Evolutionary conservation across 1,140 invertebrate species (phyloP), one percentile per base, ranked within the genome.

Genomic region (Probaryconus sp.): DNA sequence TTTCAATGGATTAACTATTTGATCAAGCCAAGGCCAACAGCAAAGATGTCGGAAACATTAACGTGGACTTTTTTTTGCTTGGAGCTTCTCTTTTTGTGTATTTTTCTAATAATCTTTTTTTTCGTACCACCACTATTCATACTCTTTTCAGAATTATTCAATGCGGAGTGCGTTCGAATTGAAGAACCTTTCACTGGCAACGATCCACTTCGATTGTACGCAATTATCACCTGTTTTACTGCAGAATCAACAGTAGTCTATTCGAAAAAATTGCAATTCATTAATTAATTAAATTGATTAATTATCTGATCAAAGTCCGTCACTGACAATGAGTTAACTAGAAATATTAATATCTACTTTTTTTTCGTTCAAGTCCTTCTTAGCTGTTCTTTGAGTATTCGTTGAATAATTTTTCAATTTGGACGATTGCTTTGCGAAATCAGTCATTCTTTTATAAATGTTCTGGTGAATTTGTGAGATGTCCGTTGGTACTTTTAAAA

Each of bases 101-200:
- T 61, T 40, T 67, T 65, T 6, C 53, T n/a, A n/a, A 55, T 35
- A 11, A 64, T 70, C 31, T 70, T 71, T 28, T 51, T 71, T 31
- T 38, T 63, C n/a, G n/a, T n/a, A 40, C 9, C 2, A 33, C 1
- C 3, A 5, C 31, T n/a, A 13, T 37, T 10, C 55, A 17, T n/a
- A 48, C 4, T 50, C 31, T 31, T 71, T 0, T 63, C 58, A 7
- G 11, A n/a, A n/a, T n/a, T 6, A 1, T 28, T 21, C 40, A 48
- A 13, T 6, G 65, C 30, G 10, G 65, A 53, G 0, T 37, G 0
- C n/a, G 47, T 21, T 9, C 17, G 45, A 17, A 6, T 9, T 1
- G 67, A 17, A 3, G 47, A 56, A 33, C 14, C 14, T 5, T 26
- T 18, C 21, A 45, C 2, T 6, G 58, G 38, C 14, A 53, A 16